A percentile compares a stretch with the other conserved stretches of the same genome.
Conservation (phyloP, 2,888 invertebrate species). For the Cerastis leucographa region DNA sequence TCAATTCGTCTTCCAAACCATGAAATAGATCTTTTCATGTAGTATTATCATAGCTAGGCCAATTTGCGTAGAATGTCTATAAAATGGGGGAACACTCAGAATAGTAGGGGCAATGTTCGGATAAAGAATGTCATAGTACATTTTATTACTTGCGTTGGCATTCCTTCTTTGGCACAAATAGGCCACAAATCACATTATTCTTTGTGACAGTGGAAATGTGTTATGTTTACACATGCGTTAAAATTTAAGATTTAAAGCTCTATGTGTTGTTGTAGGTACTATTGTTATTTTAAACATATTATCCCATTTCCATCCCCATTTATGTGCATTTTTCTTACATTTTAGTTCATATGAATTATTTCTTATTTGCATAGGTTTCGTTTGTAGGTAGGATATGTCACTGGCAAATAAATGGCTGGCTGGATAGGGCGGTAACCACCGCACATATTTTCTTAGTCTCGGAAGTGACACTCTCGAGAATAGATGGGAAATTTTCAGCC, state of each 20-base stretch:
- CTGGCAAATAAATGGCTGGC: slow-evolving; percentile 8
- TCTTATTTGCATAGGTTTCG: neutral
- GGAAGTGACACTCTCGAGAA: slow-evolving; percentile 1
- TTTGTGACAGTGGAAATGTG: slow-evolving; percentile 54
- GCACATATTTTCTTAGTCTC: slow-evolving; percentile 21
- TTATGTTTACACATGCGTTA: slow-evolving; percentile 16
- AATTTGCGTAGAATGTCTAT: slow-evolving; percentile 51
- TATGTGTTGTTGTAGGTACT: slow-evolving; percentile 13
- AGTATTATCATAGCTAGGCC: slow-evolving; percentile 36
- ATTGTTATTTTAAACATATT: slow-evolving; percentile 13
- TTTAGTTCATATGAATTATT: neutral
- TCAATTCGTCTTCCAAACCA: slow-evolving; percentile 22
- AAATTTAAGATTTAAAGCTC: slow-evolving; percentile 28
- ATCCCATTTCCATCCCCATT: neutral
- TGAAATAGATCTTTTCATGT: slow-evolving; percentile 31
- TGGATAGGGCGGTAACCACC: neutral
- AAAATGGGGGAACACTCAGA: slow-evolving; percentile 46
- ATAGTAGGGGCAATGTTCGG: slow-evolving; percentile 66
- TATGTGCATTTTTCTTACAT: neutral
- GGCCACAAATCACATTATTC: slow-evolving; percentile 60
- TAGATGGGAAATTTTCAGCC: slow-evolving; percentile 1
- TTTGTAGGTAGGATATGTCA: neutral
- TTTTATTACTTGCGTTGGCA: slow-evolving; percentile 71
- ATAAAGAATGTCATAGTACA: slow-evolving; percentile 69
- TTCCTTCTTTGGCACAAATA: slow-evolving; percentile 69